These are phyloP conservation scores for Pammene fasciana DNA, from an alignment of 2,888 invertebrate species.

Conservation along the genomic window DNA sequence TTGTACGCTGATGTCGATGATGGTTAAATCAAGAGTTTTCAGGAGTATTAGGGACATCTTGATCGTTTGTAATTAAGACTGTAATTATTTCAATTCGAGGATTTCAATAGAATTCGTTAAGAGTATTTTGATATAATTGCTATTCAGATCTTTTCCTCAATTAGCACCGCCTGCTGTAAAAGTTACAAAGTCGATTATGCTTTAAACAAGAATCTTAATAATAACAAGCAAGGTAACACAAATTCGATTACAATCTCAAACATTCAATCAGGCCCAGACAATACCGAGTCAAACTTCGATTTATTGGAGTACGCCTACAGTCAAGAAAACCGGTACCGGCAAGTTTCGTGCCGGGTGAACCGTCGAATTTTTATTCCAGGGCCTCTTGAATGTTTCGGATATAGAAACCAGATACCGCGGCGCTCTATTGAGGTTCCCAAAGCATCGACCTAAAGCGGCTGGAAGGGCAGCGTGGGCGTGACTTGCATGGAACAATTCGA, in stretches of 20 bases:
- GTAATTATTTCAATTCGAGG: too few species aligned
- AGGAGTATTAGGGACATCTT: too few species aligned
- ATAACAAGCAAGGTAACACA: slow-evolving; percentile 19
- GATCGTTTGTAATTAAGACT: too few species aligned
- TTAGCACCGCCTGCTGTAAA: slow-evolving; percentile 12
- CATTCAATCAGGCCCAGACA: slow-evolving; percentile 37
- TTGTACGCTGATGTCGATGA: too few species aligned
- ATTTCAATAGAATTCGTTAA: slow-evolving; percentile 1
- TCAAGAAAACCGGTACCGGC: slow-evolving; percentile 54
- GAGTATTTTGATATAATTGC: slow-evolving; percentile 31
- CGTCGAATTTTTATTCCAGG: slow-evolving; percentile 63
- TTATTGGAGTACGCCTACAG: slow-evolving; percentile 45
- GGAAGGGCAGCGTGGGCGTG: slow-evolving; percentile 49
- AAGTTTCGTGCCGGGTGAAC: slow-evolving; percentile 51
- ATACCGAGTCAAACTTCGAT: slow-evolving; percentile 38
- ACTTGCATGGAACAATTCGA: slow-evolving; percentile 44
- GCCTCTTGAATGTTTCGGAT: slow-evolving; percentile 61
- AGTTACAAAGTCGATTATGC: slow-evolving; percentile 35
- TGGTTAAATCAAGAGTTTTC: too few species aligned
- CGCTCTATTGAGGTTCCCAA: slow-evolving; percentile 54
- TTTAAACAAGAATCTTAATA: slow-evolving; percentile 23
- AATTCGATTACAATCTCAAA: slow-evolving; percentile 36
- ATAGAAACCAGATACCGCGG: slow-evolving; percentile 68
- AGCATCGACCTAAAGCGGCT: slow-evolving; percentile 52
- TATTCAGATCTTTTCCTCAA: slow-evolving; percentile 28